Percentiles rank a stretch among this genome's conserved stretches.
Conservation (phyloP, 2,888 invertebrate species). For the Thelaira solivaga region DNA sequence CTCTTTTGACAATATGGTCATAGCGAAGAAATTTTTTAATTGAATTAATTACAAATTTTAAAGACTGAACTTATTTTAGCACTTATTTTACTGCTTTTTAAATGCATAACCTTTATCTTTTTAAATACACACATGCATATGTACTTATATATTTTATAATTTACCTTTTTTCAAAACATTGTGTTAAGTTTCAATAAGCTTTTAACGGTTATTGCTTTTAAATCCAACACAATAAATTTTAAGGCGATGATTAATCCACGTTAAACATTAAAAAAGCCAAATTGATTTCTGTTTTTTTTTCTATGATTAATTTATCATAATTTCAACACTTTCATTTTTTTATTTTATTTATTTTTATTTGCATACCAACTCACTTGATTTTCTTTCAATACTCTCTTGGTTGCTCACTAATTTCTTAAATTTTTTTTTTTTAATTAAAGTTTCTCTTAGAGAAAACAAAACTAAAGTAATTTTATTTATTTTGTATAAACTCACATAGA, state of each 20-base stretch:
- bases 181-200: conserved; percentile 8
- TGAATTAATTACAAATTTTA: too few relatives aligned
- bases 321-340: conserved; percentile 54
- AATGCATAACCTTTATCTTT: too few relatives aligned
- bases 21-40: too few relatives aligned
- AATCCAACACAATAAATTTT: neutral
- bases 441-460: conserved; percentile 34
- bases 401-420: neutral
- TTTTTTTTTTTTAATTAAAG: neutral
- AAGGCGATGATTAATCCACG: conserved; percentile 13
- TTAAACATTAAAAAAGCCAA: neutral
- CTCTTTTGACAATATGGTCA: too few relatives aligned
- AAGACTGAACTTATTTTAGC: too few relatives aligned
- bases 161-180: conserved; percentile 42
- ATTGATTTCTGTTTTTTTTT: conserved; percentile 1
- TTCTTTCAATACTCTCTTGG: too few relatives aligned
- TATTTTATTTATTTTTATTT: neutral
- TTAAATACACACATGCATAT: too few relatives aligned
- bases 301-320: conserved; percentile 13
- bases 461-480: neutral
- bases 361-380: too few relatives aligned
- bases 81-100: too few relatives aligned
- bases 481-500: neutral
- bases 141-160: neutral
- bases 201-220: too few relatives aligned